Evolutionary conservation across 2,797 vertebrate genomes (phyloP), one percentile per base, ranked within the genome.

Genomic region (Pyrocephalus nanus): DNA sequence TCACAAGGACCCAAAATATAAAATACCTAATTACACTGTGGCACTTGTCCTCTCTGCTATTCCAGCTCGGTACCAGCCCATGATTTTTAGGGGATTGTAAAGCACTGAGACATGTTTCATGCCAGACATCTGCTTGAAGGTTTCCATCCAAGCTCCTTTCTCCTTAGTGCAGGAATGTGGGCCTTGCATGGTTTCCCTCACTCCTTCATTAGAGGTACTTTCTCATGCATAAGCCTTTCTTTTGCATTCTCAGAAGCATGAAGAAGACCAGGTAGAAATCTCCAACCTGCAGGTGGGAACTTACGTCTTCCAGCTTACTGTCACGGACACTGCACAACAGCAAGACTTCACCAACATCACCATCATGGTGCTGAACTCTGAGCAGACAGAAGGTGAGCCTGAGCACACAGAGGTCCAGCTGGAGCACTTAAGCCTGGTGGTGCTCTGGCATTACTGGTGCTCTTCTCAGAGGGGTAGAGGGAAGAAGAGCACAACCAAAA

Each of bases 221-320:
- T 58, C 26, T 93, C 22, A 34, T 87, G 11, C 57, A 34, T 86
- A 50, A 92, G 29, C 29, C 45, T 93, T 86, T 96, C 71, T 61
- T 94, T 86, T 92, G 50, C 64, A 9, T 96, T 91, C 29, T 81
- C 85, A 99, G 99, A 97, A 97, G 96, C 97, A 97, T 0, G 17
- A 3, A 10, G 96, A 96, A 23, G 50, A 99, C 89, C 93, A 98
- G 86, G 96, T 99, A 38, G 70, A 95, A 3, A 97, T 99, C 48
- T 98, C 98, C 92, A 99, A 99, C 91, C 98, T 99, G 75, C 97
- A 98, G 15, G 96, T 97, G n/a, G 99, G 99, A n/a, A 79, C 96
- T 43, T 99, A 99, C 93, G 94, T 98, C 86, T 99, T 99, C 97
- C 98, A 98, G 90, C 97, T 99, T 95, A 99, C 98, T 0, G 98